Base-by-base conservation (phyloP, 2,888 invertebrate genomes). In the Phytoseiulus persimilis region DNA sequence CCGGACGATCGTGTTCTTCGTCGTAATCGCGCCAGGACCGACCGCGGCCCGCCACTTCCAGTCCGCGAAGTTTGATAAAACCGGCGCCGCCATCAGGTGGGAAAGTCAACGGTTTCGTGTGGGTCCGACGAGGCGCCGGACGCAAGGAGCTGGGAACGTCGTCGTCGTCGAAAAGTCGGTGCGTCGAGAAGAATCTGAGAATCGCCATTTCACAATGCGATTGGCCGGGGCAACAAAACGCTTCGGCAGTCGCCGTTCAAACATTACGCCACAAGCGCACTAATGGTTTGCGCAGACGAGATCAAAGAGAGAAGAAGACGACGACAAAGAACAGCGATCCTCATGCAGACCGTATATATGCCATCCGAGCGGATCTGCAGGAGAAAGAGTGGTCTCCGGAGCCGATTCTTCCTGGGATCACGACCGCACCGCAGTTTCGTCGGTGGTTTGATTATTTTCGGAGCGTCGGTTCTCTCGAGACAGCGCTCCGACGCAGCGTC, bases 101-200 rank as follows among this genome's bases (percentile, higher is more conserved):
- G 87, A 87, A 87, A 32, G 87, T 87, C 87, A 87, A 87, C 87
- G 87, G 87, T 87, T 87, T 87, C 45, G 65, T 23, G 65, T 23
- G 18, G 23, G 65, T 65, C 65, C 65, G 65, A 65, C 18, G 65
- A 65, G 65, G 65, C 65, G 65, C 65, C 65, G 65, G 65, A 65
- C 65, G 65, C 28, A 28, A 65, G 65, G 65, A 65, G 65, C 65
- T 65, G 65, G 65, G 65, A 65, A 65, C 65, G 65, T 65, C 65
- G 65, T 65, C 39, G 39, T 39, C 39, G 39, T 9, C 39, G n/a
- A n/a, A n/a, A 46, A 46, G 28, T 65, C 65, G 65, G 23, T 28
- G 65, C 65, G 18, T 23, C 65, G 65, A 28, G 18, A 65, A 14
- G 5, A 14, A 65, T 65, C 65, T 65, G 65, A 65, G 18, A 65